A percentile compares a stretch with the other conserved stretches of the same genome.
Conservation (phyloP, 2,113 vertebrate genomes). For the Lonchura striata region DNA sequence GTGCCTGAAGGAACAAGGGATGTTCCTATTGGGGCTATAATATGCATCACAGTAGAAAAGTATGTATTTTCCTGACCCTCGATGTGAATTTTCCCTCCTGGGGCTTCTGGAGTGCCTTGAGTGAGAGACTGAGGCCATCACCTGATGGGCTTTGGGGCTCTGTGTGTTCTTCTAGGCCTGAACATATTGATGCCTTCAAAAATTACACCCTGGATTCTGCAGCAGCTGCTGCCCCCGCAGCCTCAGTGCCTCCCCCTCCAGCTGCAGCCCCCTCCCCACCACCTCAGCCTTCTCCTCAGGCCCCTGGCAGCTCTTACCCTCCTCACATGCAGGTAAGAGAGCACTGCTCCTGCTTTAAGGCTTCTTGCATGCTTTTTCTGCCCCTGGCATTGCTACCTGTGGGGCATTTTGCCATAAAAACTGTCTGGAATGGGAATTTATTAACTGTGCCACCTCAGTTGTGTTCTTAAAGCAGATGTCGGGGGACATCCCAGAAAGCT, state of each 20-base stretch:
- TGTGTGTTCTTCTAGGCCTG: constrained; percentile 67
- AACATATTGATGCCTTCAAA: constrained; percentile 87
- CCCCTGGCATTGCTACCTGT: not conserved
- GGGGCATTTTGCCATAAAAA: not conserved
- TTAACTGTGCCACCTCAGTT: not conserved
- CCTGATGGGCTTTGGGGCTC: not conserved
- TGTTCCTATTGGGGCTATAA: constrained; percentile 85
- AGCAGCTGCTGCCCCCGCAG: constrained; percentile 62
- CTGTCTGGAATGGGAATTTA: not conserved
- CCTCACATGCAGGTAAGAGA: constrained; percentile 88
- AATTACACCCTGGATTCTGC: constrained; percentile 84
- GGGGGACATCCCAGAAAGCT: not conserved
- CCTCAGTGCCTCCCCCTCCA: constrained; percentile 67
- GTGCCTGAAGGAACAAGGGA: constrained; percentile 93
- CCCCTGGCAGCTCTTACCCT: constrained; percentile 93
- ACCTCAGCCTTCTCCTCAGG: constrained; percentile 73
- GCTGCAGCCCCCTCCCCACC: constrained; percentile 66
- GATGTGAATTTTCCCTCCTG: not conserved
- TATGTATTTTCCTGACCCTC: constrained; percentile 50
- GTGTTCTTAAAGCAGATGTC: not conserved
- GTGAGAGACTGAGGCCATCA: not conserved
- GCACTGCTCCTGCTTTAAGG: not conserved
- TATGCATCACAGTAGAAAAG: constrained; percentile 97
- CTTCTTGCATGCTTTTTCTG: not conserved
- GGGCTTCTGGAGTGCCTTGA: not conserved